Conservation (phyloP, 2,888 invertebrate genomes). For the Melipona bicolor region DNA sequence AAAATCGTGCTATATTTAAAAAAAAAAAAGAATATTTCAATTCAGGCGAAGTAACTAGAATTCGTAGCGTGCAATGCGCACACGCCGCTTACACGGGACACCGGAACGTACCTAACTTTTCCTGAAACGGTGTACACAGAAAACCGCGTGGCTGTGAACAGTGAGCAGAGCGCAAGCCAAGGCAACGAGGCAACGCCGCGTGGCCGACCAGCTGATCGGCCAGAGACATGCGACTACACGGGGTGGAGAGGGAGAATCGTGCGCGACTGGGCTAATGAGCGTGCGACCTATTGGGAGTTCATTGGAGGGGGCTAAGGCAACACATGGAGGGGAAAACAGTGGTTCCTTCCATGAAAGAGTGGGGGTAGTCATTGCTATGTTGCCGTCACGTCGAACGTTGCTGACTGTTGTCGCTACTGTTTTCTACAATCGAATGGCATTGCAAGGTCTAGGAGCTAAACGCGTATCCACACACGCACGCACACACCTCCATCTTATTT, state of each 20-base stretch:
- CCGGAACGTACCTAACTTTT: slow-evolving; percentile 64
- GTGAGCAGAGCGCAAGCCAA: slow-evolving; percentile 71
- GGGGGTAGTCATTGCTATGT: slow-evolving; percentile 84
- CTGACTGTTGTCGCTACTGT: slow-evolving; percentile 74
- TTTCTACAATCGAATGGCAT: slow-evolving; percentile 77
- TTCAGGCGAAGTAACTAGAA: slow-evolving; percentile 38
- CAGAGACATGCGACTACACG: slow-evolving; percentile 87
- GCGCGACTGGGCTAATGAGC: slow-evolving; percentile 83
- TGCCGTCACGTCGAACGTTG: slow-evolving; percentile 85
- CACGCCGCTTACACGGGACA: slow-evolving; percentile 59
- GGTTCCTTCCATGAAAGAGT: slow-evolving; percentile 31
- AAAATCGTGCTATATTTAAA: not conserved
- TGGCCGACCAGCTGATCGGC: slow-evolving; percentile 87
- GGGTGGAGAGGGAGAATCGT: slow-evolving; percentile 80
- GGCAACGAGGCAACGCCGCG: slow-evolving; percentile 78
- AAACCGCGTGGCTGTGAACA: slow-evolving; percentile 72
- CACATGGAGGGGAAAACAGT: slow-evolving; percentile 47
- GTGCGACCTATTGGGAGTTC: slow-evolving; percentile 81
- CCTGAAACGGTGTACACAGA: slow-evolving; percentile 65
- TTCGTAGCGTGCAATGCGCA: slow-evolving; percentile 61
- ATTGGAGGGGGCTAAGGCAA: slow-evolving; percentile 63
- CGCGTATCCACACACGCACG: slow-evolving; percentile 12
- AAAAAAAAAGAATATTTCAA: slow-evolving; percentile 10
- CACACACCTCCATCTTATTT: slow-evolving; percentile 77
- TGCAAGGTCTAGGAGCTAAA: slow-evolving; percentile 82